Percentiles rank a stretch among this genome's conserved stretches.
phyloP scores from a whole-genome alignment of 2,113 vertebrate genomes.

The Eupsittula cactorum region DNA sequence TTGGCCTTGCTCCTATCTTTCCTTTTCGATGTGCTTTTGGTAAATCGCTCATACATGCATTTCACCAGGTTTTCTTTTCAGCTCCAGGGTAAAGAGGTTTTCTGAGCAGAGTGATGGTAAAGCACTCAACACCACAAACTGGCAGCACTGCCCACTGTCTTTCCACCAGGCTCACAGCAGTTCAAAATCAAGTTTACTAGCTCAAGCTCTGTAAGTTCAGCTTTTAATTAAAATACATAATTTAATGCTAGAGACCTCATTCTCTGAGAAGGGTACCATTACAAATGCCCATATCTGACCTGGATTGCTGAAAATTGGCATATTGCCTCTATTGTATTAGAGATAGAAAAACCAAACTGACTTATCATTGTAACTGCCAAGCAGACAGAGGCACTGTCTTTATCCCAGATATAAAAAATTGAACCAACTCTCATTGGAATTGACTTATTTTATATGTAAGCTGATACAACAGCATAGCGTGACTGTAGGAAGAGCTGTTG shows the following conservation, averaged over 20 bases:
- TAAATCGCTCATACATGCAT: fast-evolving
- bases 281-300: not conserved
- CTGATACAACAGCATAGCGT: not conserved
- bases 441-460: not conserved
- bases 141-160: not conserved
- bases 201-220: conserved; percentile 5
- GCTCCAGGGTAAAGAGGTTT: not conserved
- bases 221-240: conserved; percentile 63
- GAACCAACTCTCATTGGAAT: fast-evolving
- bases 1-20: fast-evolving
- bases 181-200: conserved; percentile 31
- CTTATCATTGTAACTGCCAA: not conserved
- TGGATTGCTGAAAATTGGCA: conserved; percentile 55
- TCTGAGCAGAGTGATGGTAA: not conserved
- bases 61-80: not conserved
- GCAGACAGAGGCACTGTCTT: not conserved
- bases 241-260: conserved; percentile 41
- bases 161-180: not conserved
- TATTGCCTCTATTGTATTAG: not conserved
- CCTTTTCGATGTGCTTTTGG: not conserved
- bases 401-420: not conserved
- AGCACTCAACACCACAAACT: not conserved
- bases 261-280: not conserved
- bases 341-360: conserved; percentile 44
- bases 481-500: not conserved